Conservation (phyloP, 1,140 invertebrate genomes). For the Diabrotica undecimpunctata region DNA sequence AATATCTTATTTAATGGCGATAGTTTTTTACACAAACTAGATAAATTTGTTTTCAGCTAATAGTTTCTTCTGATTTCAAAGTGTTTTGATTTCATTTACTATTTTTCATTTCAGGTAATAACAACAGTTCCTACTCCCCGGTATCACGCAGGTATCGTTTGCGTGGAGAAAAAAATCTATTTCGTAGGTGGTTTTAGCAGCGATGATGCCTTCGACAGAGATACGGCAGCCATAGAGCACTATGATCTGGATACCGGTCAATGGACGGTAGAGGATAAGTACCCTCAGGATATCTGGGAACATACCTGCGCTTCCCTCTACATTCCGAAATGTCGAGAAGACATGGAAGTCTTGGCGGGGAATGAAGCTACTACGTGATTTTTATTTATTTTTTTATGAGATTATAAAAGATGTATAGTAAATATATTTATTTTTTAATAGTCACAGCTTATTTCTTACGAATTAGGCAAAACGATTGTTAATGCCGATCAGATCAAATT, state of each 20-base stretch:
- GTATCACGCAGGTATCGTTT: conserved; percentile 65
- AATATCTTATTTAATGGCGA: no score
- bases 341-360: conserved; percentile 42
- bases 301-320: conserved; percentile 63
- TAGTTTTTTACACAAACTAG: no score
- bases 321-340: conserved; percentile 59
- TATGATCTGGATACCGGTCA: conserved; percentile 58
- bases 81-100: no score
- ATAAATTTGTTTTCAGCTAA: no score
- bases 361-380: conserved; percentile 28
- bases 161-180: conserved; percentile 61
- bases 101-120: conserved; percentile 39
- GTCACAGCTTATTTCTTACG: background rate
- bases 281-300: conserved; percentile 68
- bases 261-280: conserved; percentile 60
- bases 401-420: background rate
- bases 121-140: conserved; percentile 63
- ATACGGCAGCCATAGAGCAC: conserved; percentile 61
- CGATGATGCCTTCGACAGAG: conserved; percentile 62
- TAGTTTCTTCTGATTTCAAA: no score
- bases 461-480: background rate
- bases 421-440: conserved; percentile 5
- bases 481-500: no score
- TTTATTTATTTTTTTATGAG: conserved; percentile 2
- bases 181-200: conserved; percentile 70